phyloP scores from a whole-genome alignment of 2,113 vertebrate species.

The Siphamia tubifer region DNA sequence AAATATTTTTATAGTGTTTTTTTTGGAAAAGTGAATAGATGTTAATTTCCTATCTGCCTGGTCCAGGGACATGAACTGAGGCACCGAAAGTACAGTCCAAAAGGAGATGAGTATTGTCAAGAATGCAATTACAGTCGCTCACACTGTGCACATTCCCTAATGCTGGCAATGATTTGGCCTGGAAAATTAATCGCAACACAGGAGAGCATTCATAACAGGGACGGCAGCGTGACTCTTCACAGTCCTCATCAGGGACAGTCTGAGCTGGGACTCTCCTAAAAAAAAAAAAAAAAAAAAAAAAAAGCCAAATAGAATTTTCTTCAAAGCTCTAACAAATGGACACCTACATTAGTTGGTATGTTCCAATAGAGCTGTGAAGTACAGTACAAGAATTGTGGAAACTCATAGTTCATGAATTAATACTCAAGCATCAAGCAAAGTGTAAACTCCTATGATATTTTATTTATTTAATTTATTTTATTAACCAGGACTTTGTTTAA shows the following conservation, averaged over 20 bases:
- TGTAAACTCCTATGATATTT: too few relatives aligned
- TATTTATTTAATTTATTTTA: too few relatives aligned
- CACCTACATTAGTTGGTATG: not conserved
- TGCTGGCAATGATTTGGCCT: conserved; percentile 51
- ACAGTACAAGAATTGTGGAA: not conserved
- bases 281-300: not conserved
- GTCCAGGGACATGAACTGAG: conserved; percentile 11
- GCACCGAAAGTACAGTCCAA: conserved; percentile 42
- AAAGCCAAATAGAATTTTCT: conserved; percentile 4
- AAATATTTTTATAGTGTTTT: too few relatives aligned
- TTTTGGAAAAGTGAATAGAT: too few relatives aligned
- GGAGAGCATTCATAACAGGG: conserved; percentile 55
- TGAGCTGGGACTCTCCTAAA: conserved; percentile 18
- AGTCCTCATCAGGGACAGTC: conserved; percentile 31
- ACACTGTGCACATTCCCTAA: conserved; percentile 26
- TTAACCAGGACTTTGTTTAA: too few relatives aligned
- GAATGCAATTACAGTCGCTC: conserved; percentile 56
- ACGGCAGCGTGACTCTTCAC: conserved; percentile 30
- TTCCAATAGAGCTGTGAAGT: not conserved
- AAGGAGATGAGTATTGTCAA: conserved; percentile 49
- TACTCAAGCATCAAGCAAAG: too few relatives aligned
- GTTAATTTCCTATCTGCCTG: too few relatives aligned
- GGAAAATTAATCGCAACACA: conserved; percentile 65
- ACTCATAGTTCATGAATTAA: not conserved
- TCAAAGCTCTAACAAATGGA: not conserved